These are phyloP conservation scores for Pleuronectes platessa DNA, from an alignment of 2,113 vertebrate species.

Conservation along the genomic window DNA sequence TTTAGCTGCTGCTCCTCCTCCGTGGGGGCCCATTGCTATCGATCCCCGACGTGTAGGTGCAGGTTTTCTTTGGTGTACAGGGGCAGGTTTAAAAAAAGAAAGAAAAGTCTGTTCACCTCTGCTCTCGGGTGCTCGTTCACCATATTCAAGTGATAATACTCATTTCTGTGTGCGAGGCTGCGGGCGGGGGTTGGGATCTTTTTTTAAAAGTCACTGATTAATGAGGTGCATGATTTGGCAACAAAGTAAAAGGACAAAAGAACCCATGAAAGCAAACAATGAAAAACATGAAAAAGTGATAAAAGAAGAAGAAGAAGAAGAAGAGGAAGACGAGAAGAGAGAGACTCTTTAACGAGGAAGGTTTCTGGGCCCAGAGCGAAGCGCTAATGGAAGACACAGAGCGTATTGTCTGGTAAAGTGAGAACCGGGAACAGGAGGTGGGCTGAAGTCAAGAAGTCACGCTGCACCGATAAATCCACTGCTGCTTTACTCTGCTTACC, in stretches of 20 bases:
- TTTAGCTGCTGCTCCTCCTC: conserved; percentile 19
- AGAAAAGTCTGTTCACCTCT: conserved; percentile 19
- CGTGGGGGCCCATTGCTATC: conserved; percentile 57
- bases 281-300: conserved; percentile 2
- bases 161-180: neutral
- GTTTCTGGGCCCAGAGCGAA: neutral
- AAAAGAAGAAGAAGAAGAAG: neutral
- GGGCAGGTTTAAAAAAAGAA: conserved; percentile 5
- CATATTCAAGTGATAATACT: neutral
- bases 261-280: neutral
- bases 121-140: conserved; percentile 11
- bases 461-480: no score
- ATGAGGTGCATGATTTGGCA: neutral
- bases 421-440: no score
- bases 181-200: neutral
- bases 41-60: conserved; percentile 36
- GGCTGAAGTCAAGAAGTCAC: no score
- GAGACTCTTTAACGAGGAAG: no score
- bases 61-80: conserved; percentile 10
- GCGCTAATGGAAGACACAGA: neutral
- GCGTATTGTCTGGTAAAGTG: no score
- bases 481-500: neutral
- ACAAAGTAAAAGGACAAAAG: conserved; percentile 12
- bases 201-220: neutral
- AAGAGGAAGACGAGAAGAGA: neutral